Percentiles rank a stretch among this genome's conserved stretches.
phyloP scores from a whole-genome alignment of 2,797 vertebrate species.

The Pangasius krempfi region DNA sequence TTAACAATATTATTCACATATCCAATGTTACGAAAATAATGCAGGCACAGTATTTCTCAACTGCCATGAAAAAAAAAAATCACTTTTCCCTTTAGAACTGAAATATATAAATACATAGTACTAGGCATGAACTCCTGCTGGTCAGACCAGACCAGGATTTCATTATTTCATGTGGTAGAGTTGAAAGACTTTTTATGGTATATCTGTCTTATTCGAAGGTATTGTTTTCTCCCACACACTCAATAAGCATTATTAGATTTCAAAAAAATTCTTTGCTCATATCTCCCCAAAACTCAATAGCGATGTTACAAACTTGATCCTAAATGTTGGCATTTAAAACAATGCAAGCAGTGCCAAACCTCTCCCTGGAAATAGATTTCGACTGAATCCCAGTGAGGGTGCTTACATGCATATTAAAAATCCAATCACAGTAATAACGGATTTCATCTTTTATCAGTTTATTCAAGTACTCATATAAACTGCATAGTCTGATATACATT shows the following conservation, averaged over 20 bases:
- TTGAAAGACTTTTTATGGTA: background rate
- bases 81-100: background rate
- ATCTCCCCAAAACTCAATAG: background rate
- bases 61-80: background rate
- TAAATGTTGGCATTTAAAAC: conserved; percentile 3
- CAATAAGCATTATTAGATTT: conserved; percentile 13
- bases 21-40: background rate
- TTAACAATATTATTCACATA: background rate
- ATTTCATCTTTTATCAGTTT: background rate
- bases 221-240: background rate
- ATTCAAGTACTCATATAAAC: background rate
- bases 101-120: background rate
- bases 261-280: background rate
- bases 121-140: background rate
- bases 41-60: background rate
- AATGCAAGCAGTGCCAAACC: background rate
- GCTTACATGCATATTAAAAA: background rate
- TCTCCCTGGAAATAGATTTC: background rate
- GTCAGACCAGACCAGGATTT: background rate
- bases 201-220: conserved; percentile 1
- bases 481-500: background rate
- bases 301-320: background rate
- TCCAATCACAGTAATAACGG: background rate
- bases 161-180: background rate
- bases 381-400: background rate